Evolutionary conservation across 2,888 invertebrate species (phyloP).

Genomic region (Lycophotia porphyrea): DNA sequence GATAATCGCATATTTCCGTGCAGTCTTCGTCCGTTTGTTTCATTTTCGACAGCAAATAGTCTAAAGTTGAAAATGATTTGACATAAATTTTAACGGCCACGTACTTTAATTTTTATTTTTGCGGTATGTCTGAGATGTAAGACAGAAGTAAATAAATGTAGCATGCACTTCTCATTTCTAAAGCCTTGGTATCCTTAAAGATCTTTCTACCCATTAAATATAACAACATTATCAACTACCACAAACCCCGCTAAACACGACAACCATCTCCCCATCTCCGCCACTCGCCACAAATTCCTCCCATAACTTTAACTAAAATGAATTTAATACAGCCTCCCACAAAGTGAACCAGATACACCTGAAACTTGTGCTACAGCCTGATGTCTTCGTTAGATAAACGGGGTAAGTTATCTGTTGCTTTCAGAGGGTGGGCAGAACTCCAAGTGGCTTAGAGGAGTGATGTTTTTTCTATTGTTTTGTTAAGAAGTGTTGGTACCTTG

Average conservation of each 20-base stretch:
- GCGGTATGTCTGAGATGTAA: neutral
- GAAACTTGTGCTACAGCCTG: conserved; percentile 45
- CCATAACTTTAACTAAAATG: conserved; percentile 49
- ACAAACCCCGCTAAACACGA: neutral
- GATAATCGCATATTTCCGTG: neutral
- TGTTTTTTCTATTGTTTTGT: conserved; percentile 31
- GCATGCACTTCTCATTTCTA: neutral
- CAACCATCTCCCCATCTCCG: neutral
- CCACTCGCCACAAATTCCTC: conserved; percentile 30
- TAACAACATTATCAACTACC: neutral
- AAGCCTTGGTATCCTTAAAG: neutral
- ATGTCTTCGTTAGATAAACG: conserved; percentile 46
- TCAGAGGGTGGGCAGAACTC: conserved; percentile 46
- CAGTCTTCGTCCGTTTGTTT: neutral
- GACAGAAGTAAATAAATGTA: neutral
- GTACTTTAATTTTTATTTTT: neutral
- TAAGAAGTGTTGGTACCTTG: neutral
- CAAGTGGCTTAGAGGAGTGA: conserved; percentile 19
- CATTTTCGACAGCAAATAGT: neutral
- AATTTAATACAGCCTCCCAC: conserved; percentile 46
- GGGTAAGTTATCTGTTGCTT: conserved; percentile 55
- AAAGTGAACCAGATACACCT: conserved; percentile 52
- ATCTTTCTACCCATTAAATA: neutral
- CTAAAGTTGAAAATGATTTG: neutral
- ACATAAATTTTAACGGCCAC: neutral